Percentiles rank a stretch among this genome's conserved stretches.
phyloP scores from a whole-genome alignment of 2,113 vertebrate genomes.

The Cebidichthys violaceus region DNA sequence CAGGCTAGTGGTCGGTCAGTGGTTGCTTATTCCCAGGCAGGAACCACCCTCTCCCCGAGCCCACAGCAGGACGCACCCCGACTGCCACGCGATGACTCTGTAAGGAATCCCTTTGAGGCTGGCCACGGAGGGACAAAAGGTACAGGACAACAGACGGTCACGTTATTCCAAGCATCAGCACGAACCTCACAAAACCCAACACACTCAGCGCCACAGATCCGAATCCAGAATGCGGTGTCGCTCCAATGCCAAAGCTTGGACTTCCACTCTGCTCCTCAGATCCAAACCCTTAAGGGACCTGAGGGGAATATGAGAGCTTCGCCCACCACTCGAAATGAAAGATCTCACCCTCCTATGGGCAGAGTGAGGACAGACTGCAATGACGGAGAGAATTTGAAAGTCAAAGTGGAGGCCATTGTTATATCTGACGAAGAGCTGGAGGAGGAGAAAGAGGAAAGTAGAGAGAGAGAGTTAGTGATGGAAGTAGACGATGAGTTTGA shows the following conservation, averaged over 20 bases:
- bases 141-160: slow-evolving; percentile 53
- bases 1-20: slow-evolving; percentile 58
- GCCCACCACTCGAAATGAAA: slow-evolving; percentile 19
- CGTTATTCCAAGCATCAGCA: slow-evolving; percentile 53
- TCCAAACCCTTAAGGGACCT: neutral
- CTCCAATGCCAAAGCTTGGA: slow-evolving; percentile 52
- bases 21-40: slow-evolving; percentile 53
- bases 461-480: slow-evolving; percentile 76
- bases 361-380: slow-evolving; percentile 19
- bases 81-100: slow-evolving; percentile 6
- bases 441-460: slow-evolving; percentile 58
- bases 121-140: slow-evolving; percentile 22
- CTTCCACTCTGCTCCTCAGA: slow-evolving; percentile 5
- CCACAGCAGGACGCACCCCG: slow-evolving; percentile 29
- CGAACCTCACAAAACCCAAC: slow-evolving; percentile 34
- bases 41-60: slow-evolving; percentile 48
- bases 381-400: slow-evolving; percentile 66
- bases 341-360: neutral
- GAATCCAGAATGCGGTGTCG: slow-evolving; percentile 61
- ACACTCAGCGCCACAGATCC: slow-evolving; percentile 22
- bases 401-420: slow-evolving; percentile 94
- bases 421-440: slow-evolving; percentile 93
- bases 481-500: slow-evolving; percentile 75
- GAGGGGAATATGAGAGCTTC: slow-evolving; percentile 12
- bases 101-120: slow-evolving; percentile 33